Base-by-base conservation (phyloP, 2,888 invertebrate species). In the Cataglyphis altisquamis region DNA sequence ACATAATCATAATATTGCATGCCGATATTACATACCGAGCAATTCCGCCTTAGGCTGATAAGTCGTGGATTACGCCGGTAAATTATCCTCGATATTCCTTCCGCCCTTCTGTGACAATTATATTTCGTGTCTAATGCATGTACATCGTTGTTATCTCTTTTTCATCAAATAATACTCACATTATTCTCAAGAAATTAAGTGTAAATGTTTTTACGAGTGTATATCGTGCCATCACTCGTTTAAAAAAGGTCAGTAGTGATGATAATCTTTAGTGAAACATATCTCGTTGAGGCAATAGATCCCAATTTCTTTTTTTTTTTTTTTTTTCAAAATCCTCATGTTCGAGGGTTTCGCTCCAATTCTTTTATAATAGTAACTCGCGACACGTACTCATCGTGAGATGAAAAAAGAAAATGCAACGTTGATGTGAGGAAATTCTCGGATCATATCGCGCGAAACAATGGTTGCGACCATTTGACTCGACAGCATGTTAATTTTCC, bases 401-500 rank as follows among this genome's bases (percentile, higher is more conserved):
- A 15, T 52, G 18, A 60, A 73, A 78, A 70, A 55, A 32, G 41
- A 72, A 21, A 21, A 45, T 45, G 5, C 57, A 45, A 80, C 74
- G 41, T 73, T 74, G 41, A 45, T 36, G 36, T 36, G 52, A 60
- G 36, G 29, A 64, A 72, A 57, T 55, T 41, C 36, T 57, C 29
- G 68, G 55, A 18, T 78, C 70, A 57, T 41, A 72, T 73, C 45
- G 32, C 78, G 45, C 45, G 45, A 45, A 74, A 60, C 60, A 41
- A 64, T 39, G 39, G 67, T 45, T 80, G 55, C 72, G 72, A 41
- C 72, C 21, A n/a, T 77, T 55, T 55, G 68, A 39, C 41, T 18
- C 74, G 70, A 41, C 39, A 77, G 77, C 60, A 80, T 73, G 60
- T 80, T 60, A 80, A 80, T 80, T 80, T 80, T 60, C 10, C 45